A percentile compares a stretch with the other conserved stretches of the same genome.
Conservation (phyloP, 2,888 invertebrate genomes). For the Anoplius nigerrimus region DNA sequence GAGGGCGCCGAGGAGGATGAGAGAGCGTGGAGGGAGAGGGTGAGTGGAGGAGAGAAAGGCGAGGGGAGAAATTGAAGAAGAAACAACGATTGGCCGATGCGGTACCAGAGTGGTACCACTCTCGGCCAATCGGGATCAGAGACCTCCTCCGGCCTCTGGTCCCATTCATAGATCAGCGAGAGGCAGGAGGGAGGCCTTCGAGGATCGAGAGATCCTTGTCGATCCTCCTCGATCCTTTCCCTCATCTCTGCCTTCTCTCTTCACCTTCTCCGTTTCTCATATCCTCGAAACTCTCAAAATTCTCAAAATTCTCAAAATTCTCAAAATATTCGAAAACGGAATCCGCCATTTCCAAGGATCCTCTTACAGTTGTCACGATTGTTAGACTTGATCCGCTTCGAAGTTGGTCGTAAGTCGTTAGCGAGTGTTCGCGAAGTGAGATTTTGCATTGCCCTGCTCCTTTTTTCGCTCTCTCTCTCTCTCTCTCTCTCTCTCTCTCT, state of each 20-base stretch:
- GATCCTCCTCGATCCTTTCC: conserved; percentile 35
- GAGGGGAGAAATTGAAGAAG: conserved; percentile 57
- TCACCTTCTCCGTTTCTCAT: too few relatives aligned
- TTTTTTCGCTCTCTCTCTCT: conserved; percentile 7
- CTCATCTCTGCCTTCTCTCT: background rate
- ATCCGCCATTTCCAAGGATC: too few relatives aligned
- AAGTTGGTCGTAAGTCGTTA: too few relatives aligned
- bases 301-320: too few relatives aligned
- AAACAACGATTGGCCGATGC: conserved; percentile 62
- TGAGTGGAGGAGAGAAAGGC: conserved; percentile 28
- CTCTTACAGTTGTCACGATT: too few relatives aligned
- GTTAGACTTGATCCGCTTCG: too few relatives aligned
- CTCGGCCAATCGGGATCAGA: conserved; percentile 64
- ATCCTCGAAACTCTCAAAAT: too few relatives aligned
- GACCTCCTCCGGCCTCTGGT: conserved; percentile 64
- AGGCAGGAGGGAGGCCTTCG: conserved; percentile 46
- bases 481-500: conserved; percentile 8
- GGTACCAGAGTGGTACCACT: conserved; percentile 57
- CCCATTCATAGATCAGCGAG: conserved; percentile 64
- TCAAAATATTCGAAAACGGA: too few relatives aligned
- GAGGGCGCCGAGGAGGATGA: background rate
- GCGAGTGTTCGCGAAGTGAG: too few relatives aligned
- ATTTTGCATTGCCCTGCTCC: too few relatives aligned
- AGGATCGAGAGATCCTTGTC: conserved; percentile 62
- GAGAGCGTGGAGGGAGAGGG: conserved; percentile 16